These are phyloP conservation scores for Porites lutea DNA, from an alignment of 64 coral and sea anemone species.

Conservation along the genomic window DNA sequence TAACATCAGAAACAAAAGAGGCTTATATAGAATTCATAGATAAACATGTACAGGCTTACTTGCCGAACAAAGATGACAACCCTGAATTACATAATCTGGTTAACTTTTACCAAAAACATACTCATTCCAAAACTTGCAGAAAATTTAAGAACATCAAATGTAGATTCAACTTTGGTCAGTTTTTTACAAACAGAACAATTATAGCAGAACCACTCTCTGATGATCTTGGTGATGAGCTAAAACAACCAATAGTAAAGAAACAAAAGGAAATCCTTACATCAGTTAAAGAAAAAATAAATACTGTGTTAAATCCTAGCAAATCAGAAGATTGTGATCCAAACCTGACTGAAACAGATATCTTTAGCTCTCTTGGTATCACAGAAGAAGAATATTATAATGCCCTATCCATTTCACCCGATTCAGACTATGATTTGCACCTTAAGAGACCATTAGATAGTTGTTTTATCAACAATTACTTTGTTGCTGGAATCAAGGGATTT, in stretches of 20 bases:
- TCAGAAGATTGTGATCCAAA: conserved; percentile 52
- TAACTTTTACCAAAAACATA: conserved; percentile 44
- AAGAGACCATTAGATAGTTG: conserved; percentile 56
- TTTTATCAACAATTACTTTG: conserved; percentile 46
- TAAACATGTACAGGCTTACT: conserved; percentile 61
- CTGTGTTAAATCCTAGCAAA: conserved; percentile 60
- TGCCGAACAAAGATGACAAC: conserved; percentile 28
- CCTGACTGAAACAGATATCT: conserved; percentile 39
- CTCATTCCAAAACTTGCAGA: conserved; percentile 62
- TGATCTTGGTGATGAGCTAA: conserved; percentile 53
- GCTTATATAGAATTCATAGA: conserved; percentile 17
- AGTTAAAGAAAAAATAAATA: conserved; percentile 47
- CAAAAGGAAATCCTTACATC: conserved; percentile 53
- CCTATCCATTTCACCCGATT: conserved; percentile 30
- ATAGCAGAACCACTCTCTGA: conserved; percentile 75
- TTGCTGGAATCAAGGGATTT: conserved; percentile 51
- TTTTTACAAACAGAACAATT: conserved; percentile 82
- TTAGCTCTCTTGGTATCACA: conserved; percentile 41
- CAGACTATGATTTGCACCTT: conserved; percentile 58
- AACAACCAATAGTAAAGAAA: conserved; percentile 13
- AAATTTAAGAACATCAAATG: conserved; percentile 84
- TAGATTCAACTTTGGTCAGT: conserved; percentile 85
- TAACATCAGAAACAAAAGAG: conserved; percentile 14
- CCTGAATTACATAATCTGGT: conserved; percentile 56
- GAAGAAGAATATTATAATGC: conserved; percentile 36